Base-by-base conservation (phyloP, 2,888 invertebrate species). In the Drosophila rellima region DNA sequence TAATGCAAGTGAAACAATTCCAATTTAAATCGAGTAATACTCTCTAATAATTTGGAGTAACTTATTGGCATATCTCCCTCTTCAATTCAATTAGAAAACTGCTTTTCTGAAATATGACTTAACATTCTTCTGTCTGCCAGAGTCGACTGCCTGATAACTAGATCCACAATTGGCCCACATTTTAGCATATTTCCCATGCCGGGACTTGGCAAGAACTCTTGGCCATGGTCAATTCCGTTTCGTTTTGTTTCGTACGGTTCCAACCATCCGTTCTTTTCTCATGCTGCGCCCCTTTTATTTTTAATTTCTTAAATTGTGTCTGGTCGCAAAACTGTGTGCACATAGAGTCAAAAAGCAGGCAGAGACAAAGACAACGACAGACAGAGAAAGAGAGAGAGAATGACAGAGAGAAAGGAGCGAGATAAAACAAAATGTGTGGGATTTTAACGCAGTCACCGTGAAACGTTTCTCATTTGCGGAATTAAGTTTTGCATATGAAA, bases 401-500 rank as follows among this genome's bases (percentile, higher is more conserved):
- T 7, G 13, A 26, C 10, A 45, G 3, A 8, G n/a, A 23, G 3
- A 31, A n/a, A 10, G 47, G n/a, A 37, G 26, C 18, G 10, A 17
- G 42, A 20, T n/a, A 23, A 39, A 18, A 15, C 61, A 47, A 50
- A 26, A 26, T 26, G 44, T 54, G 62, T 42, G 63, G n/a, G n/a
- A 73, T 69, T 70, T 60, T 23, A 48, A 52, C 61, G 48, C 61
- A 65, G 65, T 65, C 65, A 47, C 50, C 42, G 39, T 64, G 47
- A 61, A 61, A 17, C 61, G 70, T 54, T 68, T 70, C 74, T 77
- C 83, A 83, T 81, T 86, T 86, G 81, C 45, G 75, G 72, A 80
- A 84, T 84, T 84, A 84, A 81, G 86, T 86, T 84, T 83, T 83
- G 87, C 83, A 83, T 84, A 80, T 67, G 64, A 56, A 81, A 86